A percentile compares a stretch with the other conserved stretches of the same genome.
Conservation (phyloP, 1,140 invertebrate species). For the Tetragonula clypearis region DNA sequence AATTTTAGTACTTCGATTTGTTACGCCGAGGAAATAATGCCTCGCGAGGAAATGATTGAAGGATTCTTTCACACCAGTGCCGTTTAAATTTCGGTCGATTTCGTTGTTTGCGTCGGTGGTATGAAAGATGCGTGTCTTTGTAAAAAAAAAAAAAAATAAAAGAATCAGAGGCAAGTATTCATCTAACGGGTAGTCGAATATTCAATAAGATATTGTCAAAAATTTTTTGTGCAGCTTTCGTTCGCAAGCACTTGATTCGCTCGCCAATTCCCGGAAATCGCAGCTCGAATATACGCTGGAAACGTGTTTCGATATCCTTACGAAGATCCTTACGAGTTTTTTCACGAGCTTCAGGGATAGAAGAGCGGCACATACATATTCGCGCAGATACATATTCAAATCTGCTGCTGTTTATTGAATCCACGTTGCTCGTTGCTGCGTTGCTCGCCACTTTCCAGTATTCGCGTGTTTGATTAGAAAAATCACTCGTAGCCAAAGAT, state of each 20-base stretch:
- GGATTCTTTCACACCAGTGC: no score
- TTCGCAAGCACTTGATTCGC: background rate
- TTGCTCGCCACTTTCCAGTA: background rate
- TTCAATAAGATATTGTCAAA: background rate
- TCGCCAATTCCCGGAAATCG: background rate
- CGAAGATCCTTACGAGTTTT: constrained; percentile 46
- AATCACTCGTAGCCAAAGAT: no score
- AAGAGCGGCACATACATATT: background rate
- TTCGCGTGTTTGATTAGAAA: no score
- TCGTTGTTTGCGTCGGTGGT: no score
- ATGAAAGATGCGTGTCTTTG: no score
- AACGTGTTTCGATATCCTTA: constrained; percentile 43
- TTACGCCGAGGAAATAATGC: background rate
- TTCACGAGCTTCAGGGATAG: constrained; percentile 37
- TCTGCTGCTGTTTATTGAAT: constrained; percentile 55
- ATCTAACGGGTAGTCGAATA: background rate
- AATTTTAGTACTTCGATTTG: background rate
- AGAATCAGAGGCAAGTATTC: background rate
- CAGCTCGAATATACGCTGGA: constrained; percentile 20
- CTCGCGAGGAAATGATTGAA: background rate
- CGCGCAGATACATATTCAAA: constrained; percentile 36
- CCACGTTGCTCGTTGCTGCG: background rate
- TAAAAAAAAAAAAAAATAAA: no score
- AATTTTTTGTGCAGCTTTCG: background rate
- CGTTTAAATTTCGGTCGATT: no score